phyloP scores from a whole-genome alignment of 2,113 vertebrate genomes.

The Jacana jacana region DNA sequence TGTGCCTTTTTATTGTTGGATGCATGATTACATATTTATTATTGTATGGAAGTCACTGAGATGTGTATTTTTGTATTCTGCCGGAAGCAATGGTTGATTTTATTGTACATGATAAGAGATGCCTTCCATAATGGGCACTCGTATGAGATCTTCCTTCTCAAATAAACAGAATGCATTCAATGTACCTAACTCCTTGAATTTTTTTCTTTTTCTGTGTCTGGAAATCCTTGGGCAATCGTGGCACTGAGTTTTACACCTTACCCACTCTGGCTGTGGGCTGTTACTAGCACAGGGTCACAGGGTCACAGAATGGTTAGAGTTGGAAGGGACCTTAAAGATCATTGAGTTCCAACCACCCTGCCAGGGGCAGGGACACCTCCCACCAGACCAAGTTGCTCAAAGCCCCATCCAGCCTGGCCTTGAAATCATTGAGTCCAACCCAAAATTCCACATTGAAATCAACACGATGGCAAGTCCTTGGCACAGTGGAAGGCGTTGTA shows the following conservation, averaged over 20 bases:
- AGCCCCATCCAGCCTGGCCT: too few species aligned
- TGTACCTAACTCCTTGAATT: not conserved
- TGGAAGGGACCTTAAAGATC: too few species aligned
- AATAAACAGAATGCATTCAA: constrained; percentile 93
- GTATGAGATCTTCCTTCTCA: constrained; percentile 89
- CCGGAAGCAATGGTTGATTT: constrained; percentile 89
- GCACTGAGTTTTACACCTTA: not conserved
- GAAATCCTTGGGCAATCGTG: not conserved
- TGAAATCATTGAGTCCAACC: not conserved
- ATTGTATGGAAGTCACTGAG: constrained; percentile 94
- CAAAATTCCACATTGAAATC: not conserved
- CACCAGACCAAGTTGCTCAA: too few species aligned
- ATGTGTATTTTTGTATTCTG: constrained; percentile 99
- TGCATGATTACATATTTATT: constrained; percentile 98
- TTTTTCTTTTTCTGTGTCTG: not conserved
- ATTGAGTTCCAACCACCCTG: too few species aligned
- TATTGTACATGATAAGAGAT: constrained; percentile 85
- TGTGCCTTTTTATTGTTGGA: constrained; percentile 96
- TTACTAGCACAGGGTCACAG: too few species aligned
- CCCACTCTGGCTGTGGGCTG: not conserved
- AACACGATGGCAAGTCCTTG: not conserved
- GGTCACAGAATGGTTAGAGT: too few species aligned
- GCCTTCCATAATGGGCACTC: constrained; percentile 82
- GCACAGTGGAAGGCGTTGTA: not conserved
- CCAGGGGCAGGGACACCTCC: too few species aligned